phyloP scores from a whole-genome alignment of 2,888 invertebrate genomes.

The Neocrepidodera transversa region DNA sequence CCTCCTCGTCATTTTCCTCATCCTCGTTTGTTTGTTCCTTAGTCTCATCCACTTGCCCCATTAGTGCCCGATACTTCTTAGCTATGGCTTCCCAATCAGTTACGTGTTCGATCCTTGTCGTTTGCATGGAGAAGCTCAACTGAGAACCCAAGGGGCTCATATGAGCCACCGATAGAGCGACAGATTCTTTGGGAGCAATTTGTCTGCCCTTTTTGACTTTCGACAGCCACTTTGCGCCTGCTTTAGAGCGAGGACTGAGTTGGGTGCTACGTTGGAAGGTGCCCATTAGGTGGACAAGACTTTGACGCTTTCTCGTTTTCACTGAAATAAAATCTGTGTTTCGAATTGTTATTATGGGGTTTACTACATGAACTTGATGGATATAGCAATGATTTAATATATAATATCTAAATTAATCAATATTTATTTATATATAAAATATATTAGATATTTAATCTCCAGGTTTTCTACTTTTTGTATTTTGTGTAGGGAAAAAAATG shows the following conservation, averaged over 20 bases:
- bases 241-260: slow-evolving; percentile 84
- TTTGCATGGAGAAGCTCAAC: slow-evolving; percentile 77
- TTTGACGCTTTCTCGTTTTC: slow-evolving; percentile 68
- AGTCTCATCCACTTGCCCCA: slow-evolving; percentile 68
- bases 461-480: too few relatives aligned
- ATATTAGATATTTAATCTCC: too few relatives aligned
- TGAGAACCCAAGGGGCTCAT: slow-evolving; percentile 86
- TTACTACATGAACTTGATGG: slow-evolving; percentile 26
- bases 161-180: slow-evolving; percentile 80
- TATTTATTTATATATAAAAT: too few relatives aligned
- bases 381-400: slow-evolving; percentile 20
- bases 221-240: slow-evolving; percentile 87
- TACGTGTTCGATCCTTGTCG: slow-evolving; percentile 84
- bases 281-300: slow-evolving; percentile 82
- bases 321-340: slow-evolving; percentile 50
- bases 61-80: slow-evolving; percentile 83
- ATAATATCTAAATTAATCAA: too few relatives aligned
- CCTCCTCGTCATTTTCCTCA: slow-evolving; percentile 54
- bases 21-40: slow-evolving; percentile 56
- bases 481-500: too few relatives aligned
- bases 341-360: slow-evolving; percentile 28
- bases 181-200: slow-evolving; percentile 79
- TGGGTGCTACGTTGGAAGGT: slow-evolving; percentile 72
- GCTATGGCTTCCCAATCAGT: slow-evolving; percentile 92
- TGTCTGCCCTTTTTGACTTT: slow-evolving; percentile 83